Conservation (phyloP, 2,797 vertebrate genomes). For the Tauraco hartlaubi region DNA sequence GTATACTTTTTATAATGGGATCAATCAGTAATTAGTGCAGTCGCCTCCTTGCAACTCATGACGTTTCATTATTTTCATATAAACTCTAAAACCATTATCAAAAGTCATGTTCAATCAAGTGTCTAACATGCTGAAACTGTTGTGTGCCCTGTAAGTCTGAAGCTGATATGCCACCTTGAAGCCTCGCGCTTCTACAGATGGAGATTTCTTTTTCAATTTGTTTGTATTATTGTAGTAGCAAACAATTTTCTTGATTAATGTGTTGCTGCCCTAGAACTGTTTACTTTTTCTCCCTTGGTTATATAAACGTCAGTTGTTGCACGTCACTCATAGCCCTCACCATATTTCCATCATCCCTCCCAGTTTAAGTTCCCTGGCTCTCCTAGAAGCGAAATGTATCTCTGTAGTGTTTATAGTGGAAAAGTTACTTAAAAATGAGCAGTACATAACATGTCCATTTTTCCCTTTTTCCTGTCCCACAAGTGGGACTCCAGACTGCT, state of each 20-base stretch:
- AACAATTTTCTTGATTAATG: background rate
- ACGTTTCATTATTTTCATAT: conserved; percentile 1
- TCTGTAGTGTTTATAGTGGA: background rate
- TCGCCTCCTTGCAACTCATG: background rate
- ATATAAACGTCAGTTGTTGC: background rate
- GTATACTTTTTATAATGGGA: background rate
- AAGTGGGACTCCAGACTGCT: background rate
- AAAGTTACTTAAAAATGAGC: background rate
- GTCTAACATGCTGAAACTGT: background rate
- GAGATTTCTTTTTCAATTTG: background rate
- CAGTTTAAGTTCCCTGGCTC: background rate
- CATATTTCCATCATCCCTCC: background rate
- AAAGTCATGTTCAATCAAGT: background rate
- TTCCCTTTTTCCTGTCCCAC: background rate
- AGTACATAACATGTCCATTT: background rate
- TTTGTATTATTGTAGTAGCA: background rate
- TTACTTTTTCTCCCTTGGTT: conserved; percentile 18
- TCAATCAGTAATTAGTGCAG: conserved; percentile 14
- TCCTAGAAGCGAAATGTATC: background rate
- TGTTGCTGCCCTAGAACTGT: background rate
- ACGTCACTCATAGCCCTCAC: background rate
- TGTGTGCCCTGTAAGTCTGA: background rate
- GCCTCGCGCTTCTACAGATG: background rate
- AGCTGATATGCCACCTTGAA: background rate
- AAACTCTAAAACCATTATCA: background rate